Evolutionary conservation across 2,113 vertebrate species (phyloP), one percentile per base, ranked within the genome.

Genomic region (Todiramphus saurophagus): DNA sequence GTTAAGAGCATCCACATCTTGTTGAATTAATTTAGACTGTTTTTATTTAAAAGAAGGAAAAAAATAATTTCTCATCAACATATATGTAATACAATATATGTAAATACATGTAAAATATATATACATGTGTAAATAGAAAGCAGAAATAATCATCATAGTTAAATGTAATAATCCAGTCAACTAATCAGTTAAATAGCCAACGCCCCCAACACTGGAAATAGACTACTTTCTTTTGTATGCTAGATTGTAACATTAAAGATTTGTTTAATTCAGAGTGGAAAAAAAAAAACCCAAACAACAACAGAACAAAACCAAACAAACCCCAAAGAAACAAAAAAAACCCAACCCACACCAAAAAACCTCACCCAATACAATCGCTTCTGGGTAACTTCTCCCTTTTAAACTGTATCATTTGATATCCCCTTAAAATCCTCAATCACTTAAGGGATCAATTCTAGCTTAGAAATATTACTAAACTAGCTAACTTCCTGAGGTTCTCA

Each of bases 1-100:
- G 93, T 99, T 98, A 55, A 99, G 97, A 9, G 97, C 96, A 97
- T 99, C 98, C 48, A 99, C 91, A 89, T 99, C 99, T 93, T 96
- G 95, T 43, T 99, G 98, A 41, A 99, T 98, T 95, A 99, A 96
- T 93, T 98, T 98, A 5, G 96, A 97, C 99, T 99, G 94, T 50
- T n/a, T 89, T 55, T 33, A 58, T 70, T 97, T 74, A 27, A 7
- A 87, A 92, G 76, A 55, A 41, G n/a, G 51, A 35, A 31, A 63
- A 27, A 6, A 43, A 19, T 58, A 60, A 27, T 73, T 84, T 74
- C 6, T 70, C 41, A 66, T 56, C 6, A 17, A 23, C 27, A 48
- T 28, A 44, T 16, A 30, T 5, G 4, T 10, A 39, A n/a, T 31
- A 33, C 28, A 51, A 11, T 13, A 25, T 14, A 44, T 6, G 24